Base-by-base conservation (phyloP, 2,113 vertebrate species). In the Chloropsis cyanopogon region DNA sequence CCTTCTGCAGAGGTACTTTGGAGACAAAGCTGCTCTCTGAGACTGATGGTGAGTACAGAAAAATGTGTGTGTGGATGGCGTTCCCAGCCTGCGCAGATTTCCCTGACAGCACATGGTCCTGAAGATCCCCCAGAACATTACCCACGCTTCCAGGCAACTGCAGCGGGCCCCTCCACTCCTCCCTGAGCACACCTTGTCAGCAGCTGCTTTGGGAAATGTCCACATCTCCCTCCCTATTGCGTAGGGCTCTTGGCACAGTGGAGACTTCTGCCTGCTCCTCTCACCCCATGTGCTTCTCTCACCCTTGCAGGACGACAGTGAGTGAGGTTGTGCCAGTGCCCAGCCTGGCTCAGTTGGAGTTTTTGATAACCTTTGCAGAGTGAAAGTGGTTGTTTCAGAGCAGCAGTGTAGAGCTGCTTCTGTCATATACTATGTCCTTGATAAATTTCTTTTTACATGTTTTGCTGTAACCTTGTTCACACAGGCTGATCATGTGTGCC, bases 61-160 rank as follows among this genome's bases (percentile, higher is more conserved):
- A 83, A 86, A 60, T 0, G 5, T 1, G 7, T 0, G 0, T 4
- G 8, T n/a, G 61, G 60, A 33, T 81, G 0, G 0, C 26, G 8
- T 47, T 89, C 63, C 52, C 65, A 78, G 44, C 44, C 59, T 9
- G 59, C 7, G 20, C 28, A 0, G 11, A 3, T 44, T 88, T 75
- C 47, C 44, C n/a, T 73, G 33, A 7, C 16, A 24, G 46, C 3
- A 1, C 28, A 1, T 1, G 4, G 59, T 70, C n/a, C 66, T 57
- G 29, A 25, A 49, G 54, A 35, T 42, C 21, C 60, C 19, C 52
- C 22, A 19, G 64, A 88, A 83, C 56, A 15, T 37, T 50, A 26
- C 53, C 86, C 15, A 0, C 1, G 0, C 28, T 59, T 69, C 12
- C 7, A 42, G 75, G 50, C 46, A 24, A 10, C 70, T 1, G 0